Evolutionary conservation across 2,113 vertebrate species (phyloP).

Genomic region (Platysteira castanea): DNA sequence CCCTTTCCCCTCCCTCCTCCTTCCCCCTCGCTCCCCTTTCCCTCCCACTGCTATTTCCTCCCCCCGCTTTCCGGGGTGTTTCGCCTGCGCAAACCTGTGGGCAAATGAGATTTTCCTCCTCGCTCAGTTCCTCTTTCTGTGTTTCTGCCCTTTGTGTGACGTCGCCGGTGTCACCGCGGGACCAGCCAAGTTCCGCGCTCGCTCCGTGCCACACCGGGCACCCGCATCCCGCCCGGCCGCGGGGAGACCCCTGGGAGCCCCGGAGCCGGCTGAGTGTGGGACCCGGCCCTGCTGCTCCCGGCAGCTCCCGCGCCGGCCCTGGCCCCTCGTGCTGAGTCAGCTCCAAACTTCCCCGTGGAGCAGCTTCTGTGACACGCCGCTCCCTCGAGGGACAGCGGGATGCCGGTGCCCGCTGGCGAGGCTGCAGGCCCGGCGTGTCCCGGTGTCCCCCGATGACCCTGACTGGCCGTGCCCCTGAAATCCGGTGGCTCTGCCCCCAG

Average conservation of each 20-base stretch:
- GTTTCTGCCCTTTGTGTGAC: conserved; percentile 37
- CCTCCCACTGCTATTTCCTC: background rate
- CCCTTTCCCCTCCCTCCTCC: background rate
- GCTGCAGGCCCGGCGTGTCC: background rate
- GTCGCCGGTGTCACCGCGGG: conserved; percentile 18
- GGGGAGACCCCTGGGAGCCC: background rate
- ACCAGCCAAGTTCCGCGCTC: background rate
- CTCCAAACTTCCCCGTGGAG: background rate
- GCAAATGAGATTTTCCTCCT: conserved; percentile 21
- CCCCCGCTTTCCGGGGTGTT: background rate
- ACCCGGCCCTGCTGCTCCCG: background rate
- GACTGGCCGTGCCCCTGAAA: background rate
- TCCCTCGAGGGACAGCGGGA: background rate
- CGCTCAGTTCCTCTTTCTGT: conserved; percentile 24
- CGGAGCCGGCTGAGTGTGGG: fast-evolving
- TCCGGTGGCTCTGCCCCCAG: background rate
- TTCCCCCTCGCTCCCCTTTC: background rate
- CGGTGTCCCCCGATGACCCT: background rate
- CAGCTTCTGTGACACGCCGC: background rate
- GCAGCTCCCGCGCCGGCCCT: background rate
- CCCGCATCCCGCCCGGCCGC: background rate
- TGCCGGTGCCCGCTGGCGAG: background rate
- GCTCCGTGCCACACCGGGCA: fast-evolving
- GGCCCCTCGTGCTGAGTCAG: conserved; percentile 40
- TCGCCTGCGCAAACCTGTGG: background rate